Evolutionary conservation across 2,888 invertebrate species (phyloP).

Genomic region (Pseudococcus jackbeardsleyi): DNA sequence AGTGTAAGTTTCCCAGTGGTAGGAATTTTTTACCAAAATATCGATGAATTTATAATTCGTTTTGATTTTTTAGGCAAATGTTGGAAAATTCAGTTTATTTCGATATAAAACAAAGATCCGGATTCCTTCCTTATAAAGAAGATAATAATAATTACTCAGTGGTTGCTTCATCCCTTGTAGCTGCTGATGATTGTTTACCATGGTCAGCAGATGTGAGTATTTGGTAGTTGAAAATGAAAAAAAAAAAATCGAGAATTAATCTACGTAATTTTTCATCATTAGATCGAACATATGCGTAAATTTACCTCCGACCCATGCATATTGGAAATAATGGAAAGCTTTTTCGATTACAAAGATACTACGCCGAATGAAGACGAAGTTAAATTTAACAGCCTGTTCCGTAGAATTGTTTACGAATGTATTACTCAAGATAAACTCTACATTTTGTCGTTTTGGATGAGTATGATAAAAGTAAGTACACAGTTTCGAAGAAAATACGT

Average conservation of each 20-base stretch:
- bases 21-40: not conserved
- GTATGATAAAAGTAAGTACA: constrained; percentile 76
- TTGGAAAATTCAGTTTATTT: constrained; percentile 79
- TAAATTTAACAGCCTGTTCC: constrained; percentile 75
- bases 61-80: constrained; percentile 73
- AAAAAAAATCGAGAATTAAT: not conserved
- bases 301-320: constrained; percentile 83
- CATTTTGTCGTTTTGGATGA: constrained; percentile 80
- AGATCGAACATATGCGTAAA: constrained; percentile 77
- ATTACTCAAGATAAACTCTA: constrained; percentile 84
- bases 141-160: constrained; percentile 87
- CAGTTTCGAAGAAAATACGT: not conserved
- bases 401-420: constrained; percentile 83
- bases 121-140: constrained; percentile 87
- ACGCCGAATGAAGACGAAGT: constrained; percentile 66
- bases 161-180: constrained; percentile 83
- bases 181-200: constrained; percentile 78
- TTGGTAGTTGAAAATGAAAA: not conserved
- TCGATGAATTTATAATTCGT: not conserved
- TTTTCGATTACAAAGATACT: constrained; percentile 63
- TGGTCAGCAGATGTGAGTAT: constrained; percentile 74
- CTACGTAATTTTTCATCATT: not conserved
- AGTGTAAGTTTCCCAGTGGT: constrained; percentile 73
- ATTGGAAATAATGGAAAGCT: constrained; percentile 70
- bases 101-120: constrained; percentile 90